Conservation (phyloP, 2,797 vertebrate genomes). For the Geotrypetes seraphini region DNA sequence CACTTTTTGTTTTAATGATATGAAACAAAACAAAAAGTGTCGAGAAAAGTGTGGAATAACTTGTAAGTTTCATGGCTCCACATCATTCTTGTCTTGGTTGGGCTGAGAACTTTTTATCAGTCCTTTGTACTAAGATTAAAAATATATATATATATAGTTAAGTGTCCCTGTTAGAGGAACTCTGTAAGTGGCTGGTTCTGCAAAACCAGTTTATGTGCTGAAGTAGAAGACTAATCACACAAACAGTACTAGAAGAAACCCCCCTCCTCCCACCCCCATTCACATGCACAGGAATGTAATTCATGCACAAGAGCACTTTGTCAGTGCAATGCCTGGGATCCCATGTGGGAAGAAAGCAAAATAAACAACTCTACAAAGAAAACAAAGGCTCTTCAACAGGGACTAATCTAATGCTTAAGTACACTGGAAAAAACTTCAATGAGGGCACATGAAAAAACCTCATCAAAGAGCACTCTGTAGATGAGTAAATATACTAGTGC, state of each 20-base stretch:
- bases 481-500: constrained; percentile 34
- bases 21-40: too few relatives aligned
- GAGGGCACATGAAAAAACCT: constrained; percentile 33
- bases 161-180: constrained; percentile 39
- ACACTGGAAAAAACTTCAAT: constrained; percentile 49
- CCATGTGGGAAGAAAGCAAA: constrained; percentile 60
- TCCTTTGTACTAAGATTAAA: too few relatives aligned
- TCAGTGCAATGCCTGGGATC: constrained; percentile 48
- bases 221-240: constrained; percentile 49
- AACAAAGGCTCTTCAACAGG: constrained; percentile 49
- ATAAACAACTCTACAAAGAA: constrained; percentile 66
- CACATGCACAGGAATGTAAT: constrained; percentile 59
- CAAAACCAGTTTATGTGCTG: constrained; percentile 31
- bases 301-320: constrained; percentile 61
- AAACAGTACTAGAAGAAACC: constrained; percentile 50
- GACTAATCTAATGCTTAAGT: constrained; percentile 51
- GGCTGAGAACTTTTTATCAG: too few relatives aligned
- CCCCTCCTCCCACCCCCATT: too few relatives aligned
- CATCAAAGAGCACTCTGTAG: constrained; percentile 43
- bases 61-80: too few relatives aligned
- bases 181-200: constrained; percentile 43
- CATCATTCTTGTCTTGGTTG: too few relatives aligned
- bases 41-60: too few relatives aligned
- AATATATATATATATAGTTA: too few relatives aligned
- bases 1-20: too few relatives aligned